phyloP scores from a whole-genome alignment of 2,888 invertebrate species.

The Aleiodes alternator region DNA sequence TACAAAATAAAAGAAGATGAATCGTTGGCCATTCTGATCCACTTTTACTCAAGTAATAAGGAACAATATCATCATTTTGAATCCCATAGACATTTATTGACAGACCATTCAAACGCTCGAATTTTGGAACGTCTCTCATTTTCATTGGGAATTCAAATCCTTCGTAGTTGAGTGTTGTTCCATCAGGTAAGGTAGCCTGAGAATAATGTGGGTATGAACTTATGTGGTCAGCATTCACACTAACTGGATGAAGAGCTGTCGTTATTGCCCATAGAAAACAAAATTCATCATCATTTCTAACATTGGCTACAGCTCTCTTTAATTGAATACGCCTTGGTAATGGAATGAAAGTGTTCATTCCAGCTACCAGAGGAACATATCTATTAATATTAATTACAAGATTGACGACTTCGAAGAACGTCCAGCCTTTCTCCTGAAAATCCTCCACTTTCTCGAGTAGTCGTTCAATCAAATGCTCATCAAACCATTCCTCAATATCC shows the following conservation, averaged over 20 bases:
- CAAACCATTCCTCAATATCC: slow-evolving; percentile 53
- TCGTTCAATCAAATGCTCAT: slow-evolving; percentile 44
- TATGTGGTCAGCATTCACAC: too few species aligned
- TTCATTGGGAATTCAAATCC: not conserved
- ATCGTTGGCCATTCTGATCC: not conserved
- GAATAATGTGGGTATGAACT: too few species aligned
- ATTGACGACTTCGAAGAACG: too few species aligned
- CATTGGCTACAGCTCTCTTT: slow-evolving; percentile 56
- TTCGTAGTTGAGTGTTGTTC: too few species aligned
- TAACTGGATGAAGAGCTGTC: too few species aligned
- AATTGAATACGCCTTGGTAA: slow-evolving; percentile 50
- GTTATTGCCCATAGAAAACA: too few species aligned
- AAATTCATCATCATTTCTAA: slow-evolving; percentile 48
- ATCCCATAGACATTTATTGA: slow-evolving; percentile 16
- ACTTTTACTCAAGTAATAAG: not conserved
- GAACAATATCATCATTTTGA: slow-evolving; percentile 12
- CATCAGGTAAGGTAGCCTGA: too few species aligned
- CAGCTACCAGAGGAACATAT: too few species aligned
- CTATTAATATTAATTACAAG: too few species aligned
- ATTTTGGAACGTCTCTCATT: not conserved
- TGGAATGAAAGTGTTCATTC: slow-evolving; percentile 47
- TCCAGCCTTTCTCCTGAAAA: slow-evolving; percentile 46
- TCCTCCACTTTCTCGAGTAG: slow-evolving; percentile 55
- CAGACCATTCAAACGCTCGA: slow-evolving; percentile 8
- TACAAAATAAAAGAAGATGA: slow-evolving; percentile 1